Percentiles rank a stretch among this genome's conserved stretches.
Evolutionary conservation across 2,113 vertebrate species (phyloP).

Genomic region (human): GRCh38 chr2:216336001-216336500

Average conservation of each 20-base stretch:
- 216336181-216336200: background rate
- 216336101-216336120: background rate
- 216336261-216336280: background rate
- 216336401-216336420: background rate
- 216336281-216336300: background rate
- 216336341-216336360: background rate
- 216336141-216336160: background rate
- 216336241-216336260: background rate
- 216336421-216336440: background rate
- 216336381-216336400: background rate
- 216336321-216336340: background rate
- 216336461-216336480: background rate
- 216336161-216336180: background rate
- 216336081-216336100: background rate
- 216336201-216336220: background rate
- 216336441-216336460: background rate
- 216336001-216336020: no score
- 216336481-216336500: background rate
- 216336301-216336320: background rate
- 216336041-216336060: no score
- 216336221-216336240: background rate
- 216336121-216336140: background rate
- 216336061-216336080: no score
- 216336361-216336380: constrained; percentile 19
- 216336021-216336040: no score